Evolutionary conservation across 2,797 vertebrate genomes (phyloP).

Genomic region (Fringilla coelebs): DNA sequence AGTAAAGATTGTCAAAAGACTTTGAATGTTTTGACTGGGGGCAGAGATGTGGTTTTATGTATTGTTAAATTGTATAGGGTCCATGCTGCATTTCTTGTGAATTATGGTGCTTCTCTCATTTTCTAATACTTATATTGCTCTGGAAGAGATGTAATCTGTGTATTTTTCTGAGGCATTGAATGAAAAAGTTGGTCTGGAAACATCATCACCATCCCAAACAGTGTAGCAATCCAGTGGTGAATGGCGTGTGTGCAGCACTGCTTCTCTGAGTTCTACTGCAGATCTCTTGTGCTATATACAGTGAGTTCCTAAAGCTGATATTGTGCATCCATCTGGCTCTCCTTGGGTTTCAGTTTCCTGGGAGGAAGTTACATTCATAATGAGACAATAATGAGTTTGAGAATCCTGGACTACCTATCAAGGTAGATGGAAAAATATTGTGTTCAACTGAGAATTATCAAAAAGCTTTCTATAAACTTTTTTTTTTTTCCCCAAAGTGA

Average conservation of each 20-base stretch:
- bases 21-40: constrained; percentile 53
- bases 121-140: constrained; percentile 59
- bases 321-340: constrained; percentile 46
- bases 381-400: constrained; percentile 12
- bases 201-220: constrained; percentile 53
- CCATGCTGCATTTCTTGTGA: constrained; percentile 68
- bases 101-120: constrained; percentile 75
- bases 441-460: neutral
- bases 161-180: constrained; percentile 65
- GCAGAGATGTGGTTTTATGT: constrained; percentile 31
- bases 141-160: constrained; percentile 60
- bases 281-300: constrained; percentile 26
- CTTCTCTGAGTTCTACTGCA: constrained; percentile 41
- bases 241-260: constrained; percentile 40
- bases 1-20: constrained; percentile 46
- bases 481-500: neutral
- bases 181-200: constrained; percentile 46
- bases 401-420: constrained; percentile 21
- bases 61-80: constrained; percentile 58
- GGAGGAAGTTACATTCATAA: constrained; percentile 34
- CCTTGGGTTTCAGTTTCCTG: constrained; percentile 31
- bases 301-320: constrained; percentile 37
- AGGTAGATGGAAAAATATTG: constrained; percentile 9
- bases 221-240: constrained; percentile 51
- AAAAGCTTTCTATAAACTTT: constrained; percentile 14